These are phyloP conservation scores for Manis pentadactyla DNA, from an alignment of 2,797 vertebrate genomes.

Conservation along the genomic window DNA sequence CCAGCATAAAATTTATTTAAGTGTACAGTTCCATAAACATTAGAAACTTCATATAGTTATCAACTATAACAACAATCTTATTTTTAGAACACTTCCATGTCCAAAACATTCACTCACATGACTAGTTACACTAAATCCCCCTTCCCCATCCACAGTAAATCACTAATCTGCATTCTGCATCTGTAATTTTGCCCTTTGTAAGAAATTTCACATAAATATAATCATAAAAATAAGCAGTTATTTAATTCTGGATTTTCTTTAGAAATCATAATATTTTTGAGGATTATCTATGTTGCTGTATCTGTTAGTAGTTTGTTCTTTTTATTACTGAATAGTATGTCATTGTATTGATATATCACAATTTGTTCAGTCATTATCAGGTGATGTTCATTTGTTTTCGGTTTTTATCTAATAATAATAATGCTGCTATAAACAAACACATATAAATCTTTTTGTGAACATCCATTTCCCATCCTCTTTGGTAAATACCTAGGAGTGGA, in stretches of 20 bases:
- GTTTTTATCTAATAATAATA: background rate
- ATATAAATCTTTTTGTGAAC: background rate
- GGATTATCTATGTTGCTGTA: background rate
- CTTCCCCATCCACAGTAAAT: background rate
- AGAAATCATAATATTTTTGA: background rate
- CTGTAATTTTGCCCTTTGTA: background rate
- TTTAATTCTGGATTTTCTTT: background rate
- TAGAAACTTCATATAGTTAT: background rate
- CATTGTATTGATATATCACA: background rate
- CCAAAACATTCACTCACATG: background rate
- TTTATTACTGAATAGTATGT: background rate
- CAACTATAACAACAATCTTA: background rate
- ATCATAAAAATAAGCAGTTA: background rate
- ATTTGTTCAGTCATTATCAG: background rate
- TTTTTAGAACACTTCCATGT: background rate
- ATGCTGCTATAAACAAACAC: background rate
- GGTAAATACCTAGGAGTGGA: background rate
- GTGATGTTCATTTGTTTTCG: constrained; percentile 5
- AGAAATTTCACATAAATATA: background rate
- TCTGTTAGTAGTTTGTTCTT: background rate
- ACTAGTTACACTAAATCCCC: background rate
- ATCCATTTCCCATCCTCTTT: background rate
- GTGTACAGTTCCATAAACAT: background rate
- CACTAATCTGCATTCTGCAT: background rate
- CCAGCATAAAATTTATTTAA: background rate